Evolutionary conservation across 2,888 invertebrate genomes (phyloP), one percentile per base, ranked within the genome.

Genomic region (Microctonus aethiopoides): DNA sequence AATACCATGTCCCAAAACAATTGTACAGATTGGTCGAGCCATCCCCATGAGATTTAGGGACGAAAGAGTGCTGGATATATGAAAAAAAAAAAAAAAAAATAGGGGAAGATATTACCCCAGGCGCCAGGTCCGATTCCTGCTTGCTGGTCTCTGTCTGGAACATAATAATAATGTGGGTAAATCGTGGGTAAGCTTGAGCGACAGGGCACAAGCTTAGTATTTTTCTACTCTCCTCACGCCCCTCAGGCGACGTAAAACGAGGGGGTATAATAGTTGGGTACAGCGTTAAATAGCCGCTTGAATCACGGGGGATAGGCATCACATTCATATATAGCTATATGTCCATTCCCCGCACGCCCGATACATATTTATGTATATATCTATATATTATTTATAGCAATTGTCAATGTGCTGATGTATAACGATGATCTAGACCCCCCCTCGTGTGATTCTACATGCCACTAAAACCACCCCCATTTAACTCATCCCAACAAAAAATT

Each of bases 161-260:
- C 69, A 59, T 74, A 73, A 74, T 73, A 73, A 76, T 76, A 76
- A 76, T 76, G 75, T 76, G 75, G 72, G 71, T 76, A 79, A 76
- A 75, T 76, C 74, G 76, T 75, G 75, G 79, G 79, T 81, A 81
- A 81, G 80, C 76, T 76, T 79, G 79, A 79, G 80, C 79, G 81
- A 78, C 80, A 77, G 75, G 76, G 72, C 73, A 36, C 54, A 51
- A 74, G 80, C 81, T 81, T 81, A 79, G 78, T 46, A 46, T n/a
- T 46, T 46, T 46, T 46, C 46, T 6, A 78, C 67, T 71, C 68
- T 68, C 57, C 65, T 60, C 20, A 56, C 61, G 34, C 70, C 52
- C 54, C 60, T 69, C 22, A 34, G 56, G 56, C 56, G 26, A 26
- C n/a, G 34, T 51, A 22, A 56, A 51, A 56, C 20, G 64, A 72